Evolutionary conservation across 2,888 invertebrate genomes (phyloP).

Genomic region (Holacanthella duospinosa): DNA sequence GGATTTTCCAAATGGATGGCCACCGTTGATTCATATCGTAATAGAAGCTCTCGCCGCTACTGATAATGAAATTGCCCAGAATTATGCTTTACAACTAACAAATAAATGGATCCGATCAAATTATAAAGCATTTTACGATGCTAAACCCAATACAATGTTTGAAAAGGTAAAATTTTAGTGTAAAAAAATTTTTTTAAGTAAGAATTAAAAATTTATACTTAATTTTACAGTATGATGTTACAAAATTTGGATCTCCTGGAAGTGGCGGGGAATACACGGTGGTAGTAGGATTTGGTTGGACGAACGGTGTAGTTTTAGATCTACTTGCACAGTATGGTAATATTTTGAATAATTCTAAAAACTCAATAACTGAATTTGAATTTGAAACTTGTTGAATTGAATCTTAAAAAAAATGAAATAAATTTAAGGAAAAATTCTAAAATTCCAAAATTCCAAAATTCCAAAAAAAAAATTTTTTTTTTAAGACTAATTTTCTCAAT

Average conservation of each 20-base stretch:
- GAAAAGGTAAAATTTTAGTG: conserved; percentile 2
- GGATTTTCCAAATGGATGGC: conserved; percentile 2
- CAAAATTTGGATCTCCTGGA: conserved; percentile 10
- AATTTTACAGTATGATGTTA: conserved; percentile 15
- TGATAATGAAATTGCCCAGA: background rate
- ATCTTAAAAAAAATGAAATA: too few relatives aligned
- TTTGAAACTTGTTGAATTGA: too few relatives aligned
- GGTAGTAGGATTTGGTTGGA: conserved; percentile 18
- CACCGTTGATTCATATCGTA: background rate
- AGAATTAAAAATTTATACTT: background rate
- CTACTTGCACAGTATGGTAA: conserved; percentile 12
- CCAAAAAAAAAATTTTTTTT: too few relatives aligned
- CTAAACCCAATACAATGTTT: background rate
- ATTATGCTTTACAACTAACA: background rate
- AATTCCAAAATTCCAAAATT: too few relatives aligned
- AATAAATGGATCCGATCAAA: background rate
- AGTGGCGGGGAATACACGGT: conserved; percentile 18
- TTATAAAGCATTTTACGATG: background rate
- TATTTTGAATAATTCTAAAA: background rate
- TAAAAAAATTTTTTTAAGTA: background rate
- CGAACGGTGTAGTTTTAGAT: conserved; percentile 18
- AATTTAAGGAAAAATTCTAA: too few relatives aligned
- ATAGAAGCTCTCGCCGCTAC: background rate
- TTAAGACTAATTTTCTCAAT: too few relatives aligned
- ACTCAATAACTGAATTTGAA: too few relatives aligned